Conservation (phyloP, 2,797 vertebrate species). For the Trematomus bernacchii region DNA sequence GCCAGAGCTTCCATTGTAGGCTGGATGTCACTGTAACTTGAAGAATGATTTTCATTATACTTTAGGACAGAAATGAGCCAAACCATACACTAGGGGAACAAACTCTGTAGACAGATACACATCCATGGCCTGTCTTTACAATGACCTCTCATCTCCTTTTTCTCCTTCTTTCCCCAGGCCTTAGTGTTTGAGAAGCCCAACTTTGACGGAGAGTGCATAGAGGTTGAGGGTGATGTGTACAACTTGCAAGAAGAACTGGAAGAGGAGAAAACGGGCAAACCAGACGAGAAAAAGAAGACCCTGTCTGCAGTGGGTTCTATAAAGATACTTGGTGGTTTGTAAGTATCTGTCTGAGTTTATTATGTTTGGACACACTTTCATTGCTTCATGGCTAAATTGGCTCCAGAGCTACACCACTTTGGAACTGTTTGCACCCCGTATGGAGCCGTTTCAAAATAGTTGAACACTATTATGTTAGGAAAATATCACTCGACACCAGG, state of each 20-base stretch:
- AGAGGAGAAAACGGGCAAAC: conserved; percentile 39
- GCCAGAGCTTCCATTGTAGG: no score
- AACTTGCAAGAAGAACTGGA: conserved; percentile 67
- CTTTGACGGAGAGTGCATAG: conserved; percentile 89
- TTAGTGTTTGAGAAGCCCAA: conserved; percentile 92
- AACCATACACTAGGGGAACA: neutral
- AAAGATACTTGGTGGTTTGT: conserved; percentile 94
- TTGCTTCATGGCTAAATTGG: neutral
- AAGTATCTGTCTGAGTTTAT: conserved; percentile 77
- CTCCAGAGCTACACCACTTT: neutral
- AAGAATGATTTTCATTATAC: conserved; percentile 31
- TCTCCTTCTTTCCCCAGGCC: conserved; percentile 76
- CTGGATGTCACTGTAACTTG: neutral
- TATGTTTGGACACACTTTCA: neutral
- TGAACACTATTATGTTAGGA: no score
- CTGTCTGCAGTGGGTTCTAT: conserved; percentile 89
- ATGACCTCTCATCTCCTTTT: neutral
- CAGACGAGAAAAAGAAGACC: conserved; percentile 34
- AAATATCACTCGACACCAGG: no score
- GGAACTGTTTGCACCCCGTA: neutral
- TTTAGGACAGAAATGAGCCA: conserved; percentile 30
- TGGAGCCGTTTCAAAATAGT: neutral
- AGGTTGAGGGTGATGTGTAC: conserved; percentile 86
- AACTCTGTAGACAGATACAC: neutral
- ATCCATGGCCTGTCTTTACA: neutral